A percentile compares a stretch with the other conserved stretches of the same genome.
Conservation (phyloP, 2,888 invertebrate genomes). For the Cremastinae sp. region DNA sequence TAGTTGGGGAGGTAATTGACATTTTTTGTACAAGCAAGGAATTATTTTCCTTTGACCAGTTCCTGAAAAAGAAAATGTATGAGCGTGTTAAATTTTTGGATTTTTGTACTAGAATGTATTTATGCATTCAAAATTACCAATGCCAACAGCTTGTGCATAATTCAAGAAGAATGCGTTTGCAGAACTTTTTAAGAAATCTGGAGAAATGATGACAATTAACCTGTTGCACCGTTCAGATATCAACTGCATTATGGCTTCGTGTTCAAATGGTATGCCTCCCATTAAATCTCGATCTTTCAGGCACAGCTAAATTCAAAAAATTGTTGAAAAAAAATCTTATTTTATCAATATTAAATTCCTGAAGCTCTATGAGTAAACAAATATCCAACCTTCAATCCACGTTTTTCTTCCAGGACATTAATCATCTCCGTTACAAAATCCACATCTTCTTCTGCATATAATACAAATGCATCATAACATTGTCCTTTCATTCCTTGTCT, state of each 20-base stretch:
- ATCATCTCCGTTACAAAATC: constrained; percentile 86
- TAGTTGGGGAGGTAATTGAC: constrained; percentile 85
- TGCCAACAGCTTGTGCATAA: constrained; percentile 90
- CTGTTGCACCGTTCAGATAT: constrained; percentile 89
- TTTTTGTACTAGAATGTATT: not conserved
- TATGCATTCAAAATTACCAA: constrained; percentile 82
- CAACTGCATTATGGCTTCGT: constrained; percentile 86
- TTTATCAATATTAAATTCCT: not conserved
- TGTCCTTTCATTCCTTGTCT: constrained; percentile 82
- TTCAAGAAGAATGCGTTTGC: constrained; percentile 90
- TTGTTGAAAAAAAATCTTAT: not conserved
- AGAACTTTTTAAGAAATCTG: constrained; percentile 87
- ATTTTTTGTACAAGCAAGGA: constrained; percentile 86
- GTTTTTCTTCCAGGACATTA: constrained; percentile 83
- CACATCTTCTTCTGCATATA: constrained; percentile 88
- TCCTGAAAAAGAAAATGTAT: constrained; percentile 74
- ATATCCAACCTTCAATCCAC: constrained; percentile 83
- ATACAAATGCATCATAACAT: constrained; percentile 89
- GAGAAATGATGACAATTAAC: constrained; percentile 90
- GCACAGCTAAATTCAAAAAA: constrained; percentile 83
- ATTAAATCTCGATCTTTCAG: constrained; percentile 88
- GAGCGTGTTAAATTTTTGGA: not conserved
- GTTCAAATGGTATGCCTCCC: constrained; percentile 86
- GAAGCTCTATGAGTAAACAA: not conserved
- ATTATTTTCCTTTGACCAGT: constrained; percentile 85